Base-by-base conservation (phyloP, 2,888 invertebrate species). In the Nemotelus nigrinus region DNA sequence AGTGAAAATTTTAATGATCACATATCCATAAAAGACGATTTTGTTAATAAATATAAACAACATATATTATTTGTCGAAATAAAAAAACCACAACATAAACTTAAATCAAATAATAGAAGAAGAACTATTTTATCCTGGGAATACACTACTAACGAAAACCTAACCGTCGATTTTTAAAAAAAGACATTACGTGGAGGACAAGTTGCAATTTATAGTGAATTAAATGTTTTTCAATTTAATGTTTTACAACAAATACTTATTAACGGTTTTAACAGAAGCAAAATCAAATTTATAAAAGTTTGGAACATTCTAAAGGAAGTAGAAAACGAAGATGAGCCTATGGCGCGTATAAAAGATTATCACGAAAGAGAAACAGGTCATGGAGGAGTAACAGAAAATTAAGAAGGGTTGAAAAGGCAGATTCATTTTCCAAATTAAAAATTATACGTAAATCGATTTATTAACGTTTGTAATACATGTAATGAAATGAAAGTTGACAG, bases 381-480 rank as follows among this genome's bases (percentile, higher is more conserved):
- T 67, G 48, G 55, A 44, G 55, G 76, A 77, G 50, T 50, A 55
- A 68, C 39, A 5, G 43, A 63, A 63, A 63, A 25, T 41, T 63
- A 41, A 3, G 48, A 70, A 70, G 77, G 70, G 10, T 45, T 77
- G 4, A 68, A 70, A 58, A 67, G 50, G 7, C 2, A 58, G 8
- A 70, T 68, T 10, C 68, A 70, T 7, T 77, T 58, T 53, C 39
- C 44, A 45, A 55, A 70, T 47, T 47, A 72, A 48, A 65, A 72
- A 48, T 25, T 57, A 25, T 44, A 41, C 25, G 10, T 77, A 47
- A 64, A 72, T 3, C 63, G 57, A 43, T 72, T 57, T 10, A 74
- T 77, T 44, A 72, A 77, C 43, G 67, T 47, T 8, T 77, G 77
- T 39, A 48, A 65, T 43, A 41, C 41, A 44, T 77, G 77, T 7